A percentile compares a stretch with the other conserved stretches of the same genome.
phyloP scores from a whole-genome alignment of 2,113 vertebrate species.

The Entosphenus tridentatus region DNA sequence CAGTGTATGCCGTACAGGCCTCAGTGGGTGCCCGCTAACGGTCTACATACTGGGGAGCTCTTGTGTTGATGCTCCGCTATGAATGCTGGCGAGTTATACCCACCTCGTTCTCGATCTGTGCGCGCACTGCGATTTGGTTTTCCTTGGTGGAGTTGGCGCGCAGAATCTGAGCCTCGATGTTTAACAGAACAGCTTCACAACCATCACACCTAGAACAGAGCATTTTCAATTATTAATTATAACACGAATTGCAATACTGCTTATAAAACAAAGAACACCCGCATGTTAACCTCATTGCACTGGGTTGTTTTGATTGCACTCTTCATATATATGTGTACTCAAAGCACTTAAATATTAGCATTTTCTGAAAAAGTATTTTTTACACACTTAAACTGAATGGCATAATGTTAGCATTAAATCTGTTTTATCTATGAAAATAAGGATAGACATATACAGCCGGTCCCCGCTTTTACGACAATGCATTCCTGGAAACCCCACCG shows the following conservation, averaged over 20 bases:
- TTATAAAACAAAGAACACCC: fast-evolving
- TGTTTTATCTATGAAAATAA: too few relatives aligned
- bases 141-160: constrained; percentile 83
- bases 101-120: constrained; percentile 90
- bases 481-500: too few relatives aligned
- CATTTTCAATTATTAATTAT: not conserved
- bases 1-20: not conserved
- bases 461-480: too few relatives aligned
- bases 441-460: too few relatives aligned
- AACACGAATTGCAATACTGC: constrained; percentile 7
- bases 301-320: constrained; percentile 1
- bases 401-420: not conserved
- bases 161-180: constrained; percentile 78
- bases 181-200: constrained; percentile 65
- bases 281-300: not conserved
- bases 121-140: constrained; percentile 70
- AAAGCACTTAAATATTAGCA: not conserved
- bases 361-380: not conserved
- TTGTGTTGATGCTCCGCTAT: not conserved
- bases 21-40: not conserved
- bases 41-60: not conserved
- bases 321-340: not conserved
- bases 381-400: not conserved
- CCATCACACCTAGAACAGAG: constrained; percentile 50
- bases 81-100: constrained; percentile 11